Base-by-base conservation (phyloP, 2,888 invertebrate genomes). In the Cheilosia soror region DNA sequence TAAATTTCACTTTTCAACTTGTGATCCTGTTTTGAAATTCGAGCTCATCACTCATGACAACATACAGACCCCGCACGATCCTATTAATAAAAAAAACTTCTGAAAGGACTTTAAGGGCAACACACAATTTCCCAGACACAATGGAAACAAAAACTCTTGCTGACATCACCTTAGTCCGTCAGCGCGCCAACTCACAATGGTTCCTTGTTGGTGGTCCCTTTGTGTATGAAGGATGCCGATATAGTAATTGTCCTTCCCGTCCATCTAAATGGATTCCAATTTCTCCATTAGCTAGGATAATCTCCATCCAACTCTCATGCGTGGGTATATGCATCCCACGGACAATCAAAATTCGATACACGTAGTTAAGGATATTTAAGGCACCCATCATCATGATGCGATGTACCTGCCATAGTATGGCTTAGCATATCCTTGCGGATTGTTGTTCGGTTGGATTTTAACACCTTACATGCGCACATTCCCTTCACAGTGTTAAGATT, bases 201-300 rank as follows among this genome's bases (percentile, higher is more conserved):
- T 53, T 20, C 62, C 81, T 85, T 80, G 75, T 72, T 81, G 85
- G 85, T 85, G 85, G 85, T 85, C 81, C 72, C 33, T 81, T 77
- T 81, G 71, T 85, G 25, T 42, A 9, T 42, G 47, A 44, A 13
- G 20, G 58, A 75, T 29, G 60, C 80, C 60, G 66, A 53, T 69
- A 53, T 69, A 40, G 42, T 68, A 68, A 73, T 76, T 75, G 80
- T 66, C 79, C 62, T 66, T 72, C 51, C 49, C 15, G 65, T 81
- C 69, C 63, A 40, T 58, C 62, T 81, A 85, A 85, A 85, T 85
- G 72, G 72, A 81, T 72, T 85, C 60, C 76, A 31, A 85, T 85
- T 85, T 85, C 85, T 85, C 81, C 85, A 85, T 85, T 85, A 85
- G 76, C 66, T 51, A 47, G 72, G 85, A 85, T 85, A 85, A 85